Conservation (phyloP, 2,888 invertebrate species). For the Pterobdella sp. region DNA sequence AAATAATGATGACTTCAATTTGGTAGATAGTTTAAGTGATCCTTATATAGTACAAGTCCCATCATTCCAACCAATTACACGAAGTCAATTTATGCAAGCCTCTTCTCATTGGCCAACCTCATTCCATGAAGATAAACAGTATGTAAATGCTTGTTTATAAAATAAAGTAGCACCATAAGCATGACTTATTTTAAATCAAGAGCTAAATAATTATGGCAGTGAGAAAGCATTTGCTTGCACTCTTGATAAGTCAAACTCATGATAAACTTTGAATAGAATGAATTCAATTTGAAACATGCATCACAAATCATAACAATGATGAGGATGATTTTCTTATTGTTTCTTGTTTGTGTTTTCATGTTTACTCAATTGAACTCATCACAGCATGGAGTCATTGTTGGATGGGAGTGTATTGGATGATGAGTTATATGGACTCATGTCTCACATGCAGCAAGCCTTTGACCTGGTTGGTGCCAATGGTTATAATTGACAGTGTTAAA, state of each 20-base stretch:
- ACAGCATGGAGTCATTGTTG: background rate
- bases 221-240: no score
- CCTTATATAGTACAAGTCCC: slow-evolving; percentile 41
- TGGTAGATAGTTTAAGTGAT: background rate
- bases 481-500: background rate
- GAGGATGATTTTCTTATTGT: background rate
- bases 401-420: background rate
- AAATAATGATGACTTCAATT: background rate
- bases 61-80: slow-evolving; percentile 41
- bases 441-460: slow-evolving; percentile 3
- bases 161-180: background rate
- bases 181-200: no score
- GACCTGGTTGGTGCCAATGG: background rate
- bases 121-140: slow-evolving; percentile 50
- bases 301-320: no score
- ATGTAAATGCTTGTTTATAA: background rate
- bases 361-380: background rate
- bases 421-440: background rate
- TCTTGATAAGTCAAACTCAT: no score
- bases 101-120: slow-evolving; percentile 46
- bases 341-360: background rate
- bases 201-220: no score
- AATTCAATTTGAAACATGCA: no score
- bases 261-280: no score
- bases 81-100: slow-evolving; percentile 44